Base-by-base conservation (phyloP, 2,888 invertebrate genomes). In the Amblyjoppa proteus region DNA sequence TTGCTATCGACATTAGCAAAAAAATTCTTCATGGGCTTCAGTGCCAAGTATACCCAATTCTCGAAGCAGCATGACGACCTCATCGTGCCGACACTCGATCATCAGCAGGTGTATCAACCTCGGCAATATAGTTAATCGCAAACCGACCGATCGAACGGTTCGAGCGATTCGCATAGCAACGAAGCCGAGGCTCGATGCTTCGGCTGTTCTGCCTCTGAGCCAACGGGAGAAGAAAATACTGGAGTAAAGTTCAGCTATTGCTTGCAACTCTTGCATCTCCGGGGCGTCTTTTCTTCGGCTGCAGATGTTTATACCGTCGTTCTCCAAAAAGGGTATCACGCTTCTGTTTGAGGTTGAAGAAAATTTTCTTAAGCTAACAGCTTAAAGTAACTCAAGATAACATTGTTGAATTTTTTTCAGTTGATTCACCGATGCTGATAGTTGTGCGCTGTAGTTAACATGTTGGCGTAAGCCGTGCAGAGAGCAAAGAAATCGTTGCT, bases 391-490 rank as follows among this genome's bases (percentile, higher is more conserved):
- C 20, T 20, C 0, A 20, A 20, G 45, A 56, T 13, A 25, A 4
- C 11, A 28, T 28, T 4, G 11, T 58, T 25, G 9, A 4, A 58
- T 58, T 16, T 49, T 28, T 11, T 25, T 2, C 4, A 25, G 13
- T 1, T 0, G 11, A 58, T 28, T 87, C 83, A 93, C 93, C 85
- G 88, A 53, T 91, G 88, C 38, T 85, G 87, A 71, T 93, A 91
- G 83, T 92, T 91, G 69, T 94, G 92, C 6, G 94, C 92, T 0
- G 94, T 92, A 4, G 91, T 89, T 34, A 95, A 92, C 92, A 96
- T 94, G 85, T 96, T 95, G 0, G 95, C 94, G 85, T 95, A 96
- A n/a, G 95, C 94, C 3, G 92, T 90, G 87, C 96, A 96, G 1
- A 96, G 91, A 0, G 95, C 91, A 0, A 94, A 92, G 84, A 96